Base-by-base conservation (phyloP, 2,797 vertebrate genomes). In the Mus caroli region DNA sequence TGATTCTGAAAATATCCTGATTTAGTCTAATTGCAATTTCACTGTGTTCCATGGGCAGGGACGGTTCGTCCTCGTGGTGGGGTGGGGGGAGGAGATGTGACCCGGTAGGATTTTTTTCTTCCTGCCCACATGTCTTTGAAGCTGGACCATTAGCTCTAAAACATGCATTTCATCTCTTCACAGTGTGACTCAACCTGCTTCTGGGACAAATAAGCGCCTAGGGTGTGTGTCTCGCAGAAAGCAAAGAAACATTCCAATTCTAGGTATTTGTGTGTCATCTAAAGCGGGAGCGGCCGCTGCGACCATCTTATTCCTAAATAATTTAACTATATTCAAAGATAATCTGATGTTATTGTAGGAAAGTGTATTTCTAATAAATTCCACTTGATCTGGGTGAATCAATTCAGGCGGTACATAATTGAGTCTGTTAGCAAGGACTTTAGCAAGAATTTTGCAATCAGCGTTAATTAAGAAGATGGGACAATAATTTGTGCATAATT, bases 381-480 rank as follows among this genome's bases (percentile, higher is more conserved):
- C 91, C 90, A 93, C 96, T 98, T 98, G 94, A 92, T 98, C 97
- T 92, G 90, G 88, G 96, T 80, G 97, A 98, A 98, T 98, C 98
- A 98, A 98, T 98, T 98, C 98, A 96, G 96, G 95, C 94, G 97
- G 98, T 69, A 6, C 98, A 97, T 98, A 97, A 96, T 97, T 96
- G 97, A 98, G 98, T 98, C 98, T 94, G 94, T 97, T 98, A 97
- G 95, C 86, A 98, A 97, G 97, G 96, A 97, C 86, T 98, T 97
- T 95, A 97, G 92, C 95, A 98, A 97, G 94, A 96, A 97, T 98
- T 98, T 98, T 97, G 98, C 95, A 97, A 97, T 95, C 92, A 97
- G 96, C 73, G 94, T 98, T 98, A 98, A 98, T 98, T 98, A 98
- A 97, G 98, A 98, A 98, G 97, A 98, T 95, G 97, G 97, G 97